Evolutionary conservation across 1,140 invertebrate genomes (phyloP), one percentile per base, ranked within the genome.

Genomic region (Olivierus martensii): DNA sequence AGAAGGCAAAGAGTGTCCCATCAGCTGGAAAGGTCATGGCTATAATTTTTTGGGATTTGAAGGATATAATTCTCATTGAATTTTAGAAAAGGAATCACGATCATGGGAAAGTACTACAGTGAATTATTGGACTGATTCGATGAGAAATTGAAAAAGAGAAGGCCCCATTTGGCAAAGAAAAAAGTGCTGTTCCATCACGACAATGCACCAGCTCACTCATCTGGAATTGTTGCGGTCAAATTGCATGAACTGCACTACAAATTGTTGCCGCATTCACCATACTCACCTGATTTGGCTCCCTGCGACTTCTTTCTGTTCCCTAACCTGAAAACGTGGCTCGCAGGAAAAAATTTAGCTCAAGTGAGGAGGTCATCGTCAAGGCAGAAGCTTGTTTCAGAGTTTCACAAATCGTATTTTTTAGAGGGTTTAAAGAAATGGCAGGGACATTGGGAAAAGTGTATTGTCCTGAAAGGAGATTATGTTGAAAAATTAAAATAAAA

Each of bases 1-100:
- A 68, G 58, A 65, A 65, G 56, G 58, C 61, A 50, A 67, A 69
- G 61, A 60, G 57, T 62, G 52, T 62, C 57, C 62, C 58, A 53
- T 64, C 55, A 14, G 58, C 61, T 44, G 63, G 58, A 18, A 67
- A 69, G 58, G 64, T 66, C 5, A 61, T 64, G 59, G 60, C 58
- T 12, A 56, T 57, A 11, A 57, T 64, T 61, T 67, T 67, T 58
- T 59, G 57, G 54, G 58, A 63, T 57, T 42, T 37, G 18, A 54
- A 39, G 60, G 51, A 52, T n/a, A 58, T 62, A 21, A 39, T 62
- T 11, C 49, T 58, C 35, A 62, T 60, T 37, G 51, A 63, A 54
- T 50, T 15, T 60, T 11, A 43, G 57, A 50, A 53, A 52, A 36
- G 46, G 51, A 22, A 60, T 49, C 51, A 59, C 49, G 6, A 59